phyloP scores from a whole-genome alignment of 2,888 invertebrate genomes.

The Acleris emargana region DNA sequence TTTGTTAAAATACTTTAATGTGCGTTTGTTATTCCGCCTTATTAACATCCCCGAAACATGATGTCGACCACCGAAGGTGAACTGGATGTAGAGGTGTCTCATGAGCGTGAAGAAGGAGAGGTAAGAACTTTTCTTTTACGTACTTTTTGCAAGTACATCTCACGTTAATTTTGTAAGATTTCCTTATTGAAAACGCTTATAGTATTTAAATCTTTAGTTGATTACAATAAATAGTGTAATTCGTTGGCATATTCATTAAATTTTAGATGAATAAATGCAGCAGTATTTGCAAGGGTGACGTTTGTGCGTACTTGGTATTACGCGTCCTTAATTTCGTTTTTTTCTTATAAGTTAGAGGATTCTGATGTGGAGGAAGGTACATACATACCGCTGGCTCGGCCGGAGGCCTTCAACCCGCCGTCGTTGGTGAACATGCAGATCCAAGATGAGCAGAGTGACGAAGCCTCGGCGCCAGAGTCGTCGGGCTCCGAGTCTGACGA shows the following conservation, averaged over 20 bases:
- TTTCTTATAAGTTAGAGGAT: constrained; percentile 68
- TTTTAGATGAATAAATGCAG: constrained; percentile 33
- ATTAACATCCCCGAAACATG: constrained; percentile 55
- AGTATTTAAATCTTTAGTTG: background rate
- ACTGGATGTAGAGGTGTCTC: constrained; percentile 81
- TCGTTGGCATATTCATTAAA: background rate
- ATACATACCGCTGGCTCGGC: constrained; percentile 84
- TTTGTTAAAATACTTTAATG: constrained; percentile 62
- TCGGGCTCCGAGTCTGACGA: constrained; percentile 85
- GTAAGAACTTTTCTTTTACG: constrained; percentile 70
- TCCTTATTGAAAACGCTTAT: background rate
- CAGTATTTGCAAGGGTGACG: constrained; percentile 35
- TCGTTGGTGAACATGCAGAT: constrained; percentile 80
- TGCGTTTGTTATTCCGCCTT: constrained; percentile 51
- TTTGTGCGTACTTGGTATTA: constrained; percentile 37
- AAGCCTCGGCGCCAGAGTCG: constrained; percentile 76
- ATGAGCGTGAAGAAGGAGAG: constrained; percentile 87
- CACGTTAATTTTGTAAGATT: constrained; percentile 35
- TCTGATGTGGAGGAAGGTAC: constrained; percentile 80
- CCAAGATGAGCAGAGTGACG: constrained; percentile 85
- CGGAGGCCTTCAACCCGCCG: constrained; percentile 79
- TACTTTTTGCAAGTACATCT: constrained; percentile 12
- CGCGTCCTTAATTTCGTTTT: constrained; percentile 31
- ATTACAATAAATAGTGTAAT: background rate
- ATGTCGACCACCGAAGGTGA: constrained; percentile 85